Evolutionary conservation across 2,113 vertebrate genomes (phyloP), one percentile per base, ranked within the genome.

Genomic region (Neodontobutis hainanensis): DNA sequence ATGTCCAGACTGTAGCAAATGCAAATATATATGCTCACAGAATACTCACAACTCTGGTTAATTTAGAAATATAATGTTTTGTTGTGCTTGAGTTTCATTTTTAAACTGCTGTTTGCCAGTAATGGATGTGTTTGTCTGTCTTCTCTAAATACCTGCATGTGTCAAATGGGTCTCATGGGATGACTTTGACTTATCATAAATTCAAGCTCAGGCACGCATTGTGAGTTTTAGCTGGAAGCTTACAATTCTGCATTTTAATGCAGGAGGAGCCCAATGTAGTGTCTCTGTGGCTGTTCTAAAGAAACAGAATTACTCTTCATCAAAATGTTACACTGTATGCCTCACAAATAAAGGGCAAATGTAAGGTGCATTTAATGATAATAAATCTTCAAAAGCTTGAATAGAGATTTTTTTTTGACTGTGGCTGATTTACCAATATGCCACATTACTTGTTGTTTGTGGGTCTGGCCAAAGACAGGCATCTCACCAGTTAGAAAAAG

Each of bases 221-320:
- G 7, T 55, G 52, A 38, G 52, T 55, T 55, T 55, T 55, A 55
- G 52, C 35, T 6, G n/a, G 52, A 8, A 55, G 34, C 52, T 55
- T 55, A 55, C 11, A 15, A 38, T 55, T 55, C 35, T 55, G 32
- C 52, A 55, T 55, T 8, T 55, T 55, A 55, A 55, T 55, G 12
- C 52, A 55, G 52, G 34, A 55, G 52, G 34, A 55, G 52, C 52
- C 52, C 7, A n/a, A 36, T 14, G 32, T 14, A 55, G 52, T 11
- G 52, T 32, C 32, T 55, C 52, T n/a, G 52, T 55, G 52, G 38
- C 52, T 15, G 52, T 55, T 27, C 52, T 4, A 11, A 34, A 55
- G 34, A 14, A 55, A 36, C 52, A 55, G 6, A 38, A 6, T 38
- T 15, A 55, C 51, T 55, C 34, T 36, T 35, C 51, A n/a, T 55